Conservation (phyloP, 2,113 vertebrate species). For the Periophthalmodon schlosseri region DNA sequence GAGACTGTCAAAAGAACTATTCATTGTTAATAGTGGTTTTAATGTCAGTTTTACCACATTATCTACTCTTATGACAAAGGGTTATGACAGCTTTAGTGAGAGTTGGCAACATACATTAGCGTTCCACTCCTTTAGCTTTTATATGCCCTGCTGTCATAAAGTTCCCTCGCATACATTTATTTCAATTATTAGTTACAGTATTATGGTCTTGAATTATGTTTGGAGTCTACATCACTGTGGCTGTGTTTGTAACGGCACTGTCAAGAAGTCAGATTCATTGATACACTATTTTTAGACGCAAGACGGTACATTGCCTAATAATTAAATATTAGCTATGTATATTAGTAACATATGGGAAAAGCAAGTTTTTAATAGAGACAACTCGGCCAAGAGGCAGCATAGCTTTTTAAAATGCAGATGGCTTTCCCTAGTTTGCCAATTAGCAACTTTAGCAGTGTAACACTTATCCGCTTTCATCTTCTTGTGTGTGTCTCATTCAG, state of each 20-base stretch:
- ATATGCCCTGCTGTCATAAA: conserved; percentile 45
- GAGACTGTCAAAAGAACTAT: conserved; percentile 52
- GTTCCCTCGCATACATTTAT: conserved; percentile 14
- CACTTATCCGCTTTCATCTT: conserved; percentile 71
- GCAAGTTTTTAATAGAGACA: conserved; percentile 59
- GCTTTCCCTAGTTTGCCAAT: conserved; percentile 77
- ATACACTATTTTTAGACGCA: conserved; percentile 33
- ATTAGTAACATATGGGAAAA: conserved; percentile 46
- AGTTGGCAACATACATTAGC: conserved; percentile 27
- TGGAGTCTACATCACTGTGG: not conserved
- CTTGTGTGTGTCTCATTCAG: conserved; percentile 59
- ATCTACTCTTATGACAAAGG: conserved; percentile 42
- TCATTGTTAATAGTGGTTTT: conserved; percentile 61
- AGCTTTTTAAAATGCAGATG: conserved; percentile 69
- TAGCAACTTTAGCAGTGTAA: conserved; percentile 71
- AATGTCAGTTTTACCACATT: conserved; percentile 62
- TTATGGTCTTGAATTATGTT: too few relatives aligned
- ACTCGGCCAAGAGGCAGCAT: conserved; percentile 59
- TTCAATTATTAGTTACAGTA: not conserved
- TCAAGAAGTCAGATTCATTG: conserved; percentile 22
- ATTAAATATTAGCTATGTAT: conserved; percentile 38
- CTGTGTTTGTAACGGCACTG: conserved; percentile 9
- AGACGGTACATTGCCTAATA: conserved; percentile 43
- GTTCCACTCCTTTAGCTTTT: conserved; percentile 30
- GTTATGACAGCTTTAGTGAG: conserved; percentile 19